phyloP scores from a whole-genome alignment of 53 echinoderm and acorn worm species.

The Henricia sp. region DNA sequence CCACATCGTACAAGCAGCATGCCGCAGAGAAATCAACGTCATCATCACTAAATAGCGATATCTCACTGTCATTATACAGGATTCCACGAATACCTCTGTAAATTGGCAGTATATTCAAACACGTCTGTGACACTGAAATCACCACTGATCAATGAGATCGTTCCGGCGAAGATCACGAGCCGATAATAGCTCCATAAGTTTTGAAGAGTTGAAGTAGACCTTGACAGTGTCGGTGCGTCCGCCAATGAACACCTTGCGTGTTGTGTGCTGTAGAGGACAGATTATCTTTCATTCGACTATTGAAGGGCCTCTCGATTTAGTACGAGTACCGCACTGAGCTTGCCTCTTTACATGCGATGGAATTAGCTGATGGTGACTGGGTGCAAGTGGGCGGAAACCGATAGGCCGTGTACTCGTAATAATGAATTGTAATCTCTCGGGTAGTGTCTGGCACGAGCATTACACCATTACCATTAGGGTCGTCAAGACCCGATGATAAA shows the following conservation, averaged over 20 bases:
- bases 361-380: not conserved
- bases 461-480: no score
- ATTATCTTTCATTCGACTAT: not conserved
- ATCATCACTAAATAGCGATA: not conserved
- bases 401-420: not conserved
- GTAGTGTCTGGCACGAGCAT: no score
- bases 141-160: no score
- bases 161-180: no score
- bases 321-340: not conserved
- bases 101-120: no score
- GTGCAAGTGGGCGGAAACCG: not conserved
- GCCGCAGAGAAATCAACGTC: not conserved
- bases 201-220: not conserved
- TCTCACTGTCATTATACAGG: no score
- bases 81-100: no score
- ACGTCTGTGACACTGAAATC: no score
- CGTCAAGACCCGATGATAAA: no score
- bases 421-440: no score
- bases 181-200: not conserved
- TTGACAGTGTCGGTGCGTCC: conserved; percentile 1
- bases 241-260: not conserved
- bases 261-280: no score
- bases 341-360: not conserved
- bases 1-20: not conserved
- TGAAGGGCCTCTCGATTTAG: not conserved